Base-by-base conservation (phyloP, 2,888 invertebrate genomes). In the Charanyca ferruginea region DNA sequence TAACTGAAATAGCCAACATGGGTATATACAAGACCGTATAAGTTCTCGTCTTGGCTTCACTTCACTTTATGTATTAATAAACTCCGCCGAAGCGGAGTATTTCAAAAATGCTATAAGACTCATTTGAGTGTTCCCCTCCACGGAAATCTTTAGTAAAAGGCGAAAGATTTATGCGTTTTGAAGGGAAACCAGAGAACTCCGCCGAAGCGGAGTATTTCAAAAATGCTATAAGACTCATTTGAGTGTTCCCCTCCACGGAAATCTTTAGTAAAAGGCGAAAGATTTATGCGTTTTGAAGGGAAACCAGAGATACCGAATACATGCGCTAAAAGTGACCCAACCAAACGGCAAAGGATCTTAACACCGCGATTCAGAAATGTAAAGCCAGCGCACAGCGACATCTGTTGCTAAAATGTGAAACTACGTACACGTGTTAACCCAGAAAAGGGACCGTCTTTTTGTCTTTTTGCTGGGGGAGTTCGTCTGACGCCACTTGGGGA, bases 181-280 rank as follows among this genome's bases (percentile, higher is more conserved):
- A 96, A 96, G 96, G 95, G 96, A 96, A 96, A 95, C 96, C 96
- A 96, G 96, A 96, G 96, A 65, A 64, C 62, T 63, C 63, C 13
- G 62, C 62, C 45, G 45, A 20, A 62, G 45, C 62, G 35, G 63
- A 62, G 62, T 45, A 47, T 47, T 63, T 48, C 38, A 65, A 66
- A 66, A 66, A 68, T 68, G 13, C 9, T 16, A 7, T 9, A 22
- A 96, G 96, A 97, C 97, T 97, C 97, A 97, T 97, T 96, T 96
- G 96, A 96, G 96, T 97, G 97, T 95, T 94, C 96, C 96, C 96
- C 96, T 96, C 96, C 97, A 97, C 97, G 97, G 97, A 97, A 97
- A 97, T 97, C 97, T 97, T 97, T 97, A 97, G 97, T 97, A 97
- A 97, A 97, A 97, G 97, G 97, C 97, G 97, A 97, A 97, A 97